These are phyloP conservation scores for Coelopa pilipes DNA, from an alignment of 2,888 invertebrate species.

Conservation along the genomic window DNA sequence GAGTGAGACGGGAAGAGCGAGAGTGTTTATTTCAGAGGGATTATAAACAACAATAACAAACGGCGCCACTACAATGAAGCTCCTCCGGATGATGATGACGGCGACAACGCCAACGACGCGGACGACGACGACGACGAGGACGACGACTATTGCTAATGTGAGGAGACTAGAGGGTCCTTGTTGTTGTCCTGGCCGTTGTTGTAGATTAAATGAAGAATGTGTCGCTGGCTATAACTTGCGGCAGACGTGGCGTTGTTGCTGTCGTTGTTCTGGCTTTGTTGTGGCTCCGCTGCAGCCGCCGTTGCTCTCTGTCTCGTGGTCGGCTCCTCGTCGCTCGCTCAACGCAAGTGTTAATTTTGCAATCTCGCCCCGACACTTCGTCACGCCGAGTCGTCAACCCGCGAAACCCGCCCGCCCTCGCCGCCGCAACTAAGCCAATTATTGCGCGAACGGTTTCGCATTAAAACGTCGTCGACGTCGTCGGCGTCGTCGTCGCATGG, in stretches of 20 bases:
- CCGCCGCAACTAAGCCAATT: not conserved
- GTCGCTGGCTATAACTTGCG: not conserved
- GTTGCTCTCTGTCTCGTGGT: not conserved
- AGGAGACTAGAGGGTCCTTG: not conserved
- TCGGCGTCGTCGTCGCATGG: no score
- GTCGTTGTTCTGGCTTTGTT: not conserved
- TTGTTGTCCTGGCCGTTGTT: not conserved
- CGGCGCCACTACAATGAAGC: not conserved
- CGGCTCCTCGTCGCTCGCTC: no score
- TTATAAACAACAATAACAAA: constrained; percentile 10
- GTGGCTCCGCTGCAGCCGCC: not conserved
- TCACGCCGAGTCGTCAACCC: no score
- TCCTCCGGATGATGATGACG: not conserved
- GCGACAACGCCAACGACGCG: no score
- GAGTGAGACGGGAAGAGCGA: not conserved
- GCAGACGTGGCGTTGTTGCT: no score
- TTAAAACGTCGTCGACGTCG: not conserved
- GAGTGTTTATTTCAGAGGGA: constrained; percentile 3
- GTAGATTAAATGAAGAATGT: constrained; percentile 9
- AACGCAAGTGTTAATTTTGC: constrained; percentile 17
- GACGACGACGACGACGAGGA: no score
- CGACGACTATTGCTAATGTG: no score
- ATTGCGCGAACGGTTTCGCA: not conserved
- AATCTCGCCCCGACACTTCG: not conserved
- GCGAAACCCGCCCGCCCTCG: no score